Conservation (phyloP, 2,113 vertebrate species). For the Pygoscelis antarcticus region DNA sequence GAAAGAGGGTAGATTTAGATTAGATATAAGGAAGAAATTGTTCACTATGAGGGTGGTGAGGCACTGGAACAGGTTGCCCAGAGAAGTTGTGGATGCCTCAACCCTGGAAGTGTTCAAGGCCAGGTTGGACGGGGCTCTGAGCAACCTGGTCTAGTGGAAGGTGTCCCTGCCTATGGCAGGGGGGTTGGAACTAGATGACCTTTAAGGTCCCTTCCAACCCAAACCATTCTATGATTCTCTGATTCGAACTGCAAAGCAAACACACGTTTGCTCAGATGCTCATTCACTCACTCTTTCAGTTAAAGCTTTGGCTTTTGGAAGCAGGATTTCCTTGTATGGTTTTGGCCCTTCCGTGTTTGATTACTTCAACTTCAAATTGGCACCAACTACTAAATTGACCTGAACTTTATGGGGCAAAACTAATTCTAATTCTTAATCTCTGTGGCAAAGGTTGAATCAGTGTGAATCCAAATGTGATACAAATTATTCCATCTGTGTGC, state of each 20-base stretch:
- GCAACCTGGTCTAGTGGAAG: no score
- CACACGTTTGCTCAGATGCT: rapidly evolving
- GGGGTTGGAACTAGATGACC: background rate
- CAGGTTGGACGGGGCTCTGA: background rate
- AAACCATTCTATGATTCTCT: background rate
- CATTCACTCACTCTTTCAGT: background rate
- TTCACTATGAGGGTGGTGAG: no score
- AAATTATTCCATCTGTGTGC: background rate
- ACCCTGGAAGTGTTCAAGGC: background rate
- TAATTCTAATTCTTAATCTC: background rate
- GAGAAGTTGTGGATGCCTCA: no score
- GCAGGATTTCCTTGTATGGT: background rate
- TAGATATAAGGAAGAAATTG: no score
- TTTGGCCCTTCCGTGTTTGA: background rate
- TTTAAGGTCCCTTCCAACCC: background rate
- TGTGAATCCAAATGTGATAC: background rate
- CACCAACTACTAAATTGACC: background rate
- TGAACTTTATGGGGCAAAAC: background rate
- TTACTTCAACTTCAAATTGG: background rate
- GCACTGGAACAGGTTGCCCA: no score
- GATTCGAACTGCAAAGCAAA: background rate
- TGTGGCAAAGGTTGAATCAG: background rate
- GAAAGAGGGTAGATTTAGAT: no score
- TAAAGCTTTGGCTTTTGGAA: background rate
- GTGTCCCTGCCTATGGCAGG: no score